Conservation (phyloP, 2,797 vertebrate species). For the Hypotaenidia philippensis region DNA sequence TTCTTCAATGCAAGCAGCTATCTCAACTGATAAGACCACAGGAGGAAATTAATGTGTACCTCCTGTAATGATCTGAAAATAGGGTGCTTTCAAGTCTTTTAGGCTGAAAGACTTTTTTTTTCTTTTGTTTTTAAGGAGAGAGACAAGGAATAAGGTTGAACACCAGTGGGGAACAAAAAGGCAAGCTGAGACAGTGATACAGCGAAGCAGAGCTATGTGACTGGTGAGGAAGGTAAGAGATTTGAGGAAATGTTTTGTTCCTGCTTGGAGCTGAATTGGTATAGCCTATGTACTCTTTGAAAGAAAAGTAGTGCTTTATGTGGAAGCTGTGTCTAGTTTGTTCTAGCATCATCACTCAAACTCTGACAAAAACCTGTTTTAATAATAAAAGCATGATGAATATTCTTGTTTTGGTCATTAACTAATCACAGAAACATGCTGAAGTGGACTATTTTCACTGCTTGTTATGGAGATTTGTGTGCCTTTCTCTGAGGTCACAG, state of each 20-base stretch:
- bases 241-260: background rate
- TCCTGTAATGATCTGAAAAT: background rate
- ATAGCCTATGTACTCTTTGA: background rate
- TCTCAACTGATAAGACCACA: background rate
- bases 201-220: background rate
- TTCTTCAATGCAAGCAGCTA: background rate
- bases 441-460: background rate
- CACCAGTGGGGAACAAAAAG: rapidly evolving
- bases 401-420: background rate
- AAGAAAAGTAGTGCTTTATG: background rate
- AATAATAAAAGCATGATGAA: background rate
- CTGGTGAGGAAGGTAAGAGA: background rate
- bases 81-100: background rate
- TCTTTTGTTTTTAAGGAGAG: background rate
- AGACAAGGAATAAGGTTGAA: background rate
- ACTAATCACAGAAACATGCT: background rate
- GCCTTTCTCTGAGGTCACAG: background rate
- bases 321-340: background rate
- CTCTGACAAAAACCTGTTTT: background rate
- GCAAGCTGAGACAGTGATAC: background rate
- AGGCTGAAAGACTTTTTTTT: background rate
- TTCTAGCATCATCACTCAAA: background rate
- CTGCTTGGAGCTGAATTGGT: background rate
- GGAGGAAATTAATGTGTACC: background rate
- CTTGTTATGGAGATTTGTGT: background rate